phyloP scores from a whole-genome alignment of 2,888 invertebrate species.

The Nymphalis c-album region DNA sequence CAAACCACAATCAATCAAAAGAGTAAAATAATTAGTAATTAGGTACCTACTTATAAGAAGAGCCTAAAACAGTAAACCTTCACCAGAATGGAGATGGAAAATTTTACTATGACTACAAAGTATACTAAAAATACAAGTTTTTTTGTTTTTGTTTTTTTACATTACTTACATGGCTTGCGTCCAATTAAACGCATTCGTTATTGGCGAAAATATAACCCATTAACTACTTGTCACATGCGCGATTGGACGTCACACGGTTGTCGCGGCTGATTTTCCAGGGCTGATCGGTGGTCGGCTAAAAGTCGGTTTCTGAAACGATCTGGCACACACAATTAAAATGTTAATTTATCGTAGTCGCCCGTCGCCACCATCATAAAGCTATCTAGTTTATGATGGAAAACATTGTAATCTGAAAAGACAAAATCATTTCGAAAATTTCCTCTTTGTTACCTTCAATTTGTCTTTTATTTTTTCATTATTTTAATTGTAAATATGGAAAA shows the following conservation, averaged over 20 bases:
- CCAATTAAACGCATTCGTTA: slow-evolving; percentile 57
- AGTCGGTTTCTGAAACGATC: slow-evolving; percentile 37
- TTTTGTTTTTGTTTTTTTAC: no score
- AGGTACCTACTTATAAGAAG: no score
- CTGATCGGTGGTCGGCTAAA: slow-evolving; percentile 35
- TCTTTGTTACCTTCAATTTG: neutral
- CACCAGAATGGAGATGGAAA: no score
- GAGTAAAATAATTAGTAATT: no score
- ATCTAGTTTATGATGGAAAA: slow-evolving; percentile 18
- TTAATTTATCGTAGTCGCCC: slow-evolving; percentile 39
- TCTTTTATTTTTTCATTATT: neutral
- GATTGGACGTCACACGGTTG: slow-evolving; percentile 62
- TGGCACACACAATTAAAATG: slow-evolving; percentile 48
- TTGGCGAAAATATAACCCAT: slow-evolving; percentile 69
- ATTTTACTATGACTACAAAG: no score
- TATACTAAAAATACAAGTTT: no score
- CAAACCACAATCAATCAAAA: no score
- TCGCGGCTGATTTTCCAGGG: slow-evolving; percentile 59
- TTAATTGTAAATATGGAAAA: neutral
- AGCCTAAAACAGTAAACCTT: no score
- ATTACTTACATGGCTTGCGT: slow-evolving; percentile 35
- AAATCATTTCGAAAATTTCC: neutral
- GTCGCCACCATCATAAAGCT: slow-evolving; percentile 40
- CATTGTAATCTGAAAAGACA: slow-evolving; percentile 3
- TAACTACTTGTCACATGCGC: slow-evolving; percentile 65